Evolutionary conservation across 2,797 vertebrate genomes (phyloP), one percentile per base, ranked within the genome.

Genomic region (Pogoniulus pusillus): DNA sequence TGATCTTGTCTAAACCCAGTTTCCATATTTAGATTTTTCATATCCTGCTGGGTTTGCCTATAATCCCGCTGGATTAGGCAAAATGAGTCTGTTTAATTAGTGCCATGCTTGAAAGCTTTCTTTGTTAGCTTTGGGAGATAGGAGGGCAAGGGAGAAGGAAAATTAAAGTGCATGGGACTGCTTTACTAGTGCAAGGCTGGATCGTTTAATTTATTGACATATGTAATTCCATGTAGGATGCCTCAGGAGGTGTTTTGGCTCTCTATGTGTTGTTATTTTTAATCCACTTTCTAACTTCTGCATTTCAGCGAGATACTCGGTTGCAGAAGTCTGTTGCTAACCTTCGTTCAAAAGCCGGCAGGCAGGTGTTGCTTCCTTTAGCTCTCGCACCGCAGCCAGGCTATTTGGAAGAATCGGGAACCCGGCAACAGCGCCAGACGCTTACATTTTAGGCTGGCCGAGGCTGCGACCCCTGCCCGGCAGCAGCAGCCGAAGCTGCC

Each of bases 301-400:
- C 11, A 16, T 64, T 59, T 71, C 35, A 49, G 22, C 2, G 26
- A 45, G 4, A 1, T 23, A 9, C n/a, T 63, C 17, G 3, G 29
- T n/a, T 57, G 13, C 2, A 14, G 19, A 64, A 19, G 16, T 7
- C 32, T 27, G 16, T 7, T 7, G 30, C 27, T 68, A 24, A 43
- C 20, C n/a, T 27, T 68, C 6, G 7, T 49, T 24, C 19, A 49
- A 57, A 23, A 70, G 39, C n/a, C 1, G 7, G 12, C 13, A 16
- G 0, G 3, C 12, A 6, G 1, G 3, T 0, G 8, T 12, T 8
- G 7, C 0, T 39, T 9, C 43, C 4, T 22, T 27, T 4, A 19
- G 34, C 30, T 10, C 16, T 43, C 11, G 29, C 26, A 2, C 0
- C 2, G 5, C 45, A 27, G 37, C 29, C 29, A 7, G 3, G 4